A percentile compares a stretch with the other conserved stretches of the same genome.
phyloP scores from a whole-genome alignment of 2,888 invertebrate genomes.

The Sceliomorpha sp. region DNA sequence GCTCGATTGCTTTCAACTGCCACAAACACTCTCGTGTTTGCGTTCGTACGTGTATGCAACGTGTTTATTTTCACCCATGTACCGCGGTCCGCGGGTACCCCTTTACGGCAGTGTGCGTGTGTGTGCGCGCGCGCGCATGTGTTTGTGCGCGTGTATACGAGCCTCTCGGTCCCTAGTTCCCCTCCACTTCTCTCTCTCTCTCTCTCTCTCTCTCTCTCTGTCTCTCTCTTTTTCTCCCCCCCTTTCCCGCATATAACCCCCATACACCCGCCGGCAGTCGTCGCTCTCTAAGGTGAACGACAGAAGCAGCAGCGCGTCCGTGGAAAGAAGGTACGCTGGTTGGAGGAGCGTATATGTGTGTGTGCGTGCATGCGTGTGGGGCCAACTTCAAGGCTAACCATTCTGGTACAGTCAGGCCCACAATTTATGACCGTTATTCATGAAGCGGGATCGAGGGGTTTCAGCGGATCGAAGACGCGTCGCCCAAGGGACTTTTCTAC shows the following conservation, averaged over 20 bases:
- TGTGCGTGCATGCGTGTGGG: no score
- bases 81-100: no score
- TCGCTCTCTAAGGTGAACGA: slow-evolving; percentile 49
- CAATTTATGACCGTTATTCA: slow-evolving; percentile 52
- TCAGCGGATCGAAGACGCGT: slow-evolving; percentile 1
- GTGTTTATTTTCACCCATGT: no score
- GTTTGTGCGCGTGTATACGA: no score
- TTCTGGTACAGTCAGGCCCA: slow-evolving; percentile 69
- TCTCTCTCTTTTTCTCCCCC: no score
- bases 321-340: slow-evolving; percentile 11
- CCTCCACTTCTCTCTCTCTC: no score
- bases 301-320: slow-evolving; percentile 34
- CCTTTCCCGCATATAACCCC: no score
- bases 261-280: slow-evolving; percentile 18
- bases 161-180: no score
- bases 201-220: no score
- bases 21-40: background rate
- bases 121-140: no score
- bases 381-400: slow-evolving; percentile 73
- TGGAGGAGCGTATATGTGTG: no score
- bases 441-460: slow-evolving; percentile 14
- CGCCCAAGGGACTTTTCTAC: background rate
- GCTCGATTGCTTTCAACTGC: slow-evolving; percentile 43
- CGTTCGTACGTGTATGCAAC: slow-evolving; percentile 22
- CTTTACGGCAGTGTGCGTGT: no score